A percentile compares a stretch with the other conserved stretches of the same genome.
These are phyloP conservation scores for Chondrosia reniformis DNA, from an alignment of 37 sponge, comb jelly and placozoan genomes.

Conservation along the genomic window DNA sequence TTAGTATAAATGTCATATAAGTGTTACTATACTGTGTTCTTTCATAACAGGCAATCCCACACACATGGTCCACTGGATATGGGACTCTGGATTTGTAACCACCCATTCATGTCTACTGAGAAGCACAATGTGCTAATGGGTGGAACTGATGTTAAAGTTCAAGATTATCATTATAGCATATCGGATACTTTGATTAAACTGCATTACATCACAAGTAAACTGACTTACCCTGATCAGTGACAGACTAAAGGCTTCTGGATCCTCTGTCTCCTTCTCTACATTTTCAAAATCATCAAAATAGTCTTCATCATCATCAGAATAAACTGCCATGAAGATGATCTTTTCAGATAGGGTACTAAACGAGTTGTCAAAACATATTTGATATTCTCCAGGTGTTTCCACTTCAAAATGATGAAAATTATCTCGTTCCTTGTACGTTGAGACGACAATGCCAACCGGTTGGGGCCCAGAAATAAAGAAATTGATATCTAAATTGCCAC, in stretches of 20 bases:
- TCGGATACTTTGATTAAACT: background rate
- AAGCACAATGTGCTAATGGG: no score
- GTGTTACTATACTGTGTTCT: no score
- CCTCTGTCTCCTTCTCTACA: conserved; percentile 38
- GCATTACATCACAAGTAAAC: conserved; percentile 13
- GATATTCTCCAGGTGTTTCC: conserved; percentile 63
- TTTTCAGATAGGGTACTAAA: conserved; percentile 50
- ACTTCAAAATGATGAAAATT: conserved; percentile 63
- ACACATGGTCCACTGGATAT: no score
- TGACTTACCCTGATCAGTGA: conserved; percentile 49
- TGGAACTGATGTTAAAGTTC: no score
- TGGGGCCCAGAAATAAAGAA: conserved; percentile 54
- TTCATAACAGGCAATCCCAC: no score
- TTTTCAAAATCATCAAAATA: conserved; percentile 56
- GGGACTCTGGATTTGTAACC: no score
- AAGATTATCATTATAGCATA: no score
- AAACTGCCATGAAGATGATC: background rate
- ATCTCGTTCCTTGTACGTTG: conserved; percentile 36
- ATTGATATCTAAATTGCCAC: conserved; percentile 74
- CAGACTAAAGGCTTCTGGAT: conserved; percentile 28
- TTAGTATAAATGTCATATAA: no score
- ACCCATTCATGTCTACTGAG: no score
- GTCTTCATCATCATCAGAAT: conserved; percentile 27
- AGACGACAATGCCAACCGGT: conserved; percentile 12
- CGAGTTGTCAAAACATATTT: conserved; percentile 77